Percentiles rank a stretch among this genome's conserved stretches.
phyloP scores from a whole-genome alignment of 2,113 vertebrate species.

The Coptodon rendalli region DNA sequence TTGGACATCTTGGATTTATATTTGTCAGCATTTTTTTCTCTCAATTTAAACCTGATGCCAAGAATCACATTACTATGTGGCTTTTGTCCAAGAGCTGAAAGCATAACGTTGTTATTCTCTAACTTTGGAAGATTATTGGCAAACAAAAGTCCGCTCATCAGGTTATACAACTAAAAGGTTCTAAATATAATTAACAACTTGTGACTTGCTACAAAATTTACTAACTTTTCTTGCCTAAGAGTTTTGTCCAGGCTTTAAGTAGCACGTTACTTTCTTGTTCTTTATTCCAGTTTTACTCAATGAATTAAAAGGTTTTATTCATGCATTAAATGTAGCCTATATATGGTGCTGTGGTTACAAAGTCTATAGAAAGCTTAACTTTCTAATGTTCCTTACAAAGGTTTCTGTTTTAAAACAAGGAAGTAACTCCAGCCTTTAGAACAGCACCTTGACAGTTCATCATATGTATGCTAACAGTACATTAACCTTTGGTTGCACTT shows the following conservation, averaged over 20 bases:
- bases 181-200: neutral
- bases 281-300: neutral
- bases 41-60: neutral
- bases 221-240: neutral
- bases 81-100: conserved; percentile 4
- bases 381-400: neutral
- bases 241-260: neutral
- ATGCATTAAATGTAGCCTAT: neutral
- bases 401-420: neutral
- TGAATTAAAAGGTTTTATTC: neutral
- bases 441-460: neutral
- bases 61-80: neutral
- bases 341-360: neutral
- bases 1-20: neutral
- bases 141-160: neutral
- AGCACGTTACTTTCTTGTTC: fast-evolving
- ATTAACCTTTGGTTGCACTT: neutral
- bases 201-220: neutral
- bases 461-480: neutral
- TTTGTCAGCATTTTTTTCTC: neutral
- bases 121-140: neutral
- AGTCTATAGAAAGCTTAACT: neutral
- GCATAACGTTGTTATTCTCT: neutral
- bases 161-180: neutral
- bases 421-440: neutral